These are phyloP conservation scores for Calcarius lapponicus DNA, from an alignment of 2,797 vertebrate genomes.

Conservation along the genomic window DNA sequence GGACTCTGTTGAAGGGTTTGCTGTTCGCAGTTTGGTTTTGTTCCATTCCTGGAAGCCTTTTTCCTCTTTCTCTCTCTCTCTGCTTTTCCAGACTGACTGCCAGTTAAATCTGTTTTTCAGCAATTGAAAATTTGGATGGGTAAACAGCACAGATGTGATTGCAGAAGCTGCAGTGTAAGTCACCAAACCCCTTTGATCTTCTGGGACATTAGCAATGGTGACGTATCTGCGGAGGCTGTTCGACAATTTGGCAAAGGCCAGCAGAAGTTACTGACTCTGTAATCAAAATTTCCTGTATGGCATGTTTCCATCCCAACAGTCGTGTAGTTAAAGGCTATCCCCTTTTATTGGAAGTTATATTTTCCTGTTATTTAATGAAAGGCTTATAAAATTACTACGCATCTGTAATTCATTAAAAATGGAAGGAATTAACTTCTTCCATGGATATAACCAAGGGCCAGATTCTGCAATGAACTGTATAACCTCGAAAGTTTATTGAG, in stretches of 20 bases:
- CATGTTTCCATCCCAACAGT: background rate
- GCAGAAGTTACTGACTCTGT: background rate
- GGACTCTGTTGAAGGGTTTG: background rate
- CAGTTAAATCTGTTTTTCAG: background rate
- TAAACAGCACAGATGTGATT: background rate
- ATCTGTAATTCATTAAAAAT: background rate
- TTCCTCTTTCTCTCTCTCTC: rapidly evolving
- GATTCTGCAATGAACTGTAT: background rate
- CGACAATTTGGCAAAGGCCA: background rate
- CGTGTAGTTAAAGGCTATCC: background rate
- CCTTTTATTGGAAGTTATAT: background rate
- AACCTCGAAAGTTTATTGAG: background rate
- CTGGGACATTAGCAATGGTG: background rate
- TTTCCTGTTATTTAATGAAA: background rate
- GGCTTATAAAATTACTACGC: background rate
- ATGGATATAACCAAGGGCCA: background rate
- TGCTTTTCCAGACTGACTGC: background rate
- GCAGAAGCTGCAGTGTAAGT: background rate
- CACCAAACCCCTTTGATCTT: background rate
- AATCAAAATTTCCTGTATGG: background rate
- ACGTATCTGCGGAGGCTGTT: background rate
- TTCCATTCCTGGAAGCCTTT: background rate
- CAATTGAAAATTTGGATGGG: background rate
- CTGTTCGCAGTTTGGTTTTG: background rate
- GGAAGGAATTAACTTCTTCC: background rate